Evolutionary conservation across 2,888 invertebrate species (phyloP), one percentile per base, ranked within the genome.

Genomic region (Orthonevra nobilis): DNA sequence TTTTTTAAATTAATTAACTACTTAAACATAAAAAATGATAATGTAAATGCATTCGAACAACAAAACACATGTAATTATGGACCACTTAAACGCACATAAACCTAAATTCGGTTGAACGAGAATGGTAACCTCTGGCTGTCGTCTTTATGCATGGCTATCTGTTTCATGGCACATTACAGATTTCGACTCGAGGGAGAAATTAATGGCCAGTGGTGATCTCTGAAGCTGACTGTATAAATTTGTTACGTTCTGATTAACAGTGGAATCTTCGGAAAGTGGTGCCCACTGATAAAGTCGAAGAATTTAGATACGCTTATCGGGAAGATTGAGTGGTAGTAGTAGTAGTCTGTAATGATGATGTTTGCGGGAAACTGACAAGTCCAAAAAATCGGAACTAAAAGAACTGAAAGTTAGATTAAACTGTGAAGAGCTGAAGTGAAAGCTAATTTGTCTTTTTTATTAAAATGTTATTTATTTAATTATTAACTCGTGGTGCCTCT

Each of bases 1-100:
- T n/a, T n/a, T n/a, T 23, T 48, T 26, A 28, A 52, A 60, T 52
- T 38, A 66, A 73, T 46, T 54, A 28, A 38, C 36, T 23, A 28
- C 6, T 19, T 1, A 61, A n/a, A n/a, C n/a, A n/a, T n/a, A n/a
- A n/a, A n/a, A 32, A 3, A 15, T 40, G 54, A 68, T 68, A 36
- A 23, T 6, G 28, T 7, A 6, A 9, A 5, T 30, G 30, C 44
- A 40, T 66, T 38, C 28, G 5, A 23, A 40, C n/a, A 14, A 61
- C 48, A 40, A 26, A 48, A 63, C 48, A 75, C 56, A 61, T 28
- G 28, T 42, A 79, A 79, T 72, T 79, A 54, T 52, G 12, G 9
- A 40, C 36, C 46, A 72, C 70, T 70, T 64, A 68, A 68, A 58
- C 54, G 32, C 34, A 38, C 58, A 68, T 66, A 61, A 68, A 64